Evolutionary conservation across 64 coral and sea anemone species (phyloP), one percentile per base, ranked within the genome.

Genomic region (Actinia tenebrosa): DNA sequence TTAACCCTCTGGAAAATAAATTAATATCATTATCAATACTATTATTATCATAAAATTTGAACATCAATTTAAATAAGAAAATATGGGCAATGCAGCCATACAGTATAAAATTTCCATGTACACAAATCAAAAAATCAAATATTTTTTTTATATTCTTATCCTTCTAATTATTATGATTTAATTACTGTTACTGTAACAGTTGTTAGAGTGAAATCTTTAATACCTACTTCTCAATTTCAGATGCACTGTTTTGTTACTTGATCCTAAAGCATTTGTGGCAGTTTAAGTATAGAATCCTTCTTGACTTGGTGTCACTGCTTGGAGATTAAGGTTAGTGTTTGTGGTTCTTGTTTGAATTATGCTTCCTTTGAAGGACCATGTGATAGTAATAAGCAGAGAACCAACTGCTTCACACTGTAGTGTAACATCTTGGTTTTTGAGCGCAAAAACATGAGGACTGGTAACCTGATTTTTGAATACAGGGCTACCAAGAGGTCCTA

Each of bases 381-480:
- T 63, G 23, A 64, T 16, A 42, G 83, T 85, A 18, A 85, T 85
- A 16, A 1, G 83, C 60, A 27, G 50, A 42, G 1, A 56, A 61
- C 83, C 83, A 27, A 64, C 60, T 61, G 55, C 30, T 59, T 59
- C 60, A 62, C 83, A 63, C 23, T 59, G 50, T 37, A 85, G 42
- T 26, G 83, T 44, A 4, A 85, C 25, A 25, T 85, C 83, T 56
- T 85, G 54, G 83, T 85, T 85, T 63, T 61, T 62, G 26, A 58
- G 10, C 0, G 15, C 83, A 17, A 61, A 43, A 44, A 63, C 9
- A 64, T 61, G 4, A 9, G 83, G 30, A 27, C 44, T 56, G 60
- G 5, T 60, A 9, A n/a, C 56, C 26, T 81, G 79, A 50, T 81
- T 81, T 45, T 15, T 61, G 26, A 85, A 62, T 0, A 64, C 83